phyloP scores from a whole-genome alignment of 2,113 vertebrate genomes.

The Gobius niger region DNA sequence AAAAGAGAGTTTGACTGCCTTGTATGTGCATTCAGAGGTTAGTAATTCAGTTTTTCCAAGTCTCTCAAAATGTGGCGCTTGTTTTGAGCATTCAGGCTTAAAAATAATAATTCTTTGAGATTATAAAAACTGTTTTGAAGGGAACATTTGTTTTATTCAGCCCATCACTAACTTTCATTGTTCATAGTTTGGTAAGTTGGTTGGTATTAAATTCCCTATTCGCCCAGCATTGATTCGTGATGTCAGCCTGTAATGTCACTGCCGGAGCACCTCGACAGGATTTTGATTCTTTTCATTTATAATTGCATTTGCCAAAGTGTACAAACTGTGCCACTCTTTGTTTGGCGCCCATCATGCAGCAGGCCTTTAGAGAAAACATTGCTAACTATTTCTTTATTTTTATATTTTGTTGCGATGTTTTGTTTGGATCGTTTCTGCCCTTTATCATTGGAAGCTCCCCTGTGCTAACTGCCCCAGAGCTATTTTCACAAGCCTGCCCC shows the following conservation, averaged over 20 bases:
- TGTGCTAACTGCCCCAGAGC: conserved; percentile 11
- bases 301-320: conserved; percentile 56
- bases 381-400: conserved; percentile 11
- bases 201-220: conserved; percentile 45
- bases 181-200: conserved; percentile 27
- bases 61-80: too few species aligned
- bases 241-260: conserved; percentile 46
- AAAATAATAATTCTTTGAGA: too few species aligned
- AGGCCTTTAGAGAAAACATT: conserved; percentile 28
- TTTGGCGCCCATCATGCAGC: conserved; percentile 53
- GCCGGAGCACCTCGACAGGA: conserved; percentile 48
- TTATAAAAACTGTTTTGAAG: not conserved
- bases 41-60: too few species aligned
- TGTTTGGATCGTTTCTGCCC: conserved; percentile 21
- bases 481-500: conserved; percentile 14
- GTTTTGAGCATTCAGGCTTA: too few species aligned
- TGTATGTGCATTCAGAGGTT: too few species aligned
- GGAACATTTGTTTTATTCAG: too few species aligned
- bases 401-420: conserved; percentile 1
- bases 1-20: too few species aligned
- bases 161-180: not conserved
- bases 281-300: conserved; percentile 66
- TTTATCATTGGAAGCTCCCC: conserved; percentile 15
- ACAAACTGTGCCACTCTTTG: conserved; percentile 57
- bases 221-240: conserved; percentile 56